Percentiles rank a stretch among this genome's conserved stretches.
phyloP scores from a whole-genome alignment of 2,113 vertebrate genomes.

The Genyomyrus donnyi region DNA sequence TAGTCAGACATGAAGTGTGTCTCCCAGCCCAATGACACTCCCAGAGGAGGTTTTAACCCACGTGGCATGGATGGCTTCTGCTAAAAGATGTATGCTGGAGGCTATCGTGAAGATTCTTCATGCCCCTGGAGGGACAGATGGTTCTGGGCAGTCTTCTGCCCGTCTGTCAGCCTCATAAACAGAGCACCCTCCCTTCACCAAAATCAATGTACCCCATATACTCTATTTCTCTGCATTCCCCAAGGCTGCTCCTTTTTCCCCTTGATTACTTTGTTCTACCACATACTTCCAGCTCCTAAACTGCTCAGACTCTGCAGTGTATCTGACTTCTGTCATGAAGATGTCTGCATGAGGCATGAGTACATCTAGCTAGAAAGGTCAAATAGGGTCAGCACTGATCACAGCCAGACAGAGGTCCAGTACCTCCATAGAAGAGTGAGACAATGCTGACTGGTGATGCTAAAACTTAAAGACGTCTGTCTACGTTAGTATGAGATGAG shows the following conservation, averaged over 20 bases:
- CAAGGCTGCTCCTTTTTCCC: background rate
- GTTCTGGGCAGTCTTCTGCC: background rate
- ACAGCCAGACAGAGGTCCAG: background rate
- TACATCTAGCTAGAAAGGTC: background rate
- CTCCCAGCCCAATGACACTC: background rate
- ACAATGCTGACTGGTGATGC: background rate
- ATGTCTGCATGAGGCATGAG: background rate
- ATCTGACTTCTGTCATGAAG: background rate
- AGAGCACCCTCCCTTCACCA: background rate
- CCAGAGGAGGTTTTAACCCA: background rate
- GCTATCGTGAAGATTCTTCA: background rate
- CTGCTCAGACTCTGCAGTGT: background rate
- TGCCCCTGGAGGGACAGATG: background rate
- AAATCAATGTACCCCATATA: background rate
- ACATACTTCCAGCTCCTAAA: background rate
- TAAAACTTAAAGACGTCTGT: background rate
- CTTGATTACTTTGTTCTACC: background rate
- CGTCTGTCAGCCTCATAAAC: background rate
- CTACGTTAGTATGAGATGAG: background rate
- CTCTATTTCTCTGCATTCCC: background rate
- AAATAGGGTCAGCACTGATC: background rate
- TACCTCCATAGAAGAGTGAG: background rate
- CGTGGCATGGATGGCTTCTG: background rate
- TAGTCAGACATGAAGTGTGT: background rate
- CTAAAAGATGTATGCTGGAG: background rate